Evolutionary conservation across 2,888 invertebrate species (phyloP).

Genomic region (Zonitis immaculata): DNA sequence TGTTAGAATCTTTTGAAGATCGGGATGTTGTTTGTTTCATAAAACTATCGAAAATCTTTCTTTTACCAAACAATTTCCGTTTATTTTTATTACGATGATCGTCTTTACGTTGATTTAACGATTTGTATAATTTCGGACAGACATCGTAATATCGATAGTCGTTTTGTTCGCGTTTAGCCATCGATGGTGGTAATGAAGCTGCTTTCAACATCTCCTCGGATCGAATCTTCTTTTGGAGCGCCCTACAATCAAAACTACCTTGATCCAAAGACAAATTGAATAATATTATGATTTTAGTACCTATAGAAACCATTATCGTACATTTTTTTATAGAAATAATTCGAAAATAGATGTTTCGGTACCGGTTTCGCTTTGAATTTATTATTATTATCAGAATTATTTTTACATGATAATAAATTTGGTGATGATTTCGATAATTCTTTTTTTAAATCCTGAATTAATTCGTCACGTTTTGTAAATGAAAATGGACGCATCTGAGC

Average conservation of each 20-base stretch:
- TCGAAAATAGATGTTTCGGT: conserved; percentile 65
- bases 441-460: conserved; percentile 46
- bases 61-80: background rate
- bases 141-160: conserved; percentile 38
- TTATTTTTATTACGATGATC: conserved; percentile 8
- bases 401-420: conserved; percentile 40
- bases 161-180: conserved; percentile 58
- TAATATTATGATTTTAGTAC: too few relatives aligned
- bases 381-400: conserved; percentile 47
- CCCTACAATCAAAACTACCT: conserved; percentile 42
- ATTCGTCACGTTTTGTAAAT: conserved; percentile 58
- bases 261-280: too few relatives aligned
- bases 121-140: conserved; percentile 42
- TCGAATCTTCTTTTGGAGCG: conserved; percentile 62
- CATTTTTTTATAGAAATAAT: conserved; percentile 66
- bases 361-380: conserved; percentile 65
- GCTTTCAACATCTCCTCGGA: conserved; percentile 65
- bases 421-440: conserved; percentile 45
- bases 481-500: conserved; percentile 64
- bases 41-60: conserved; percentile 5
- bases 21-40: too few relatives aligned
- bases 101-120: conserved; percentile 12
- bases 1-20: too few relatives aligned
- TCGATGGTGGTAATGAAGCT: conserved; percentile 62
- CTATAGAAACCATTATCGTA: conserved; percentile 69